phyloP scores from a whole-genome alignment of 2,113 vertebrate species.

The Furnarius figulus region DNA sequence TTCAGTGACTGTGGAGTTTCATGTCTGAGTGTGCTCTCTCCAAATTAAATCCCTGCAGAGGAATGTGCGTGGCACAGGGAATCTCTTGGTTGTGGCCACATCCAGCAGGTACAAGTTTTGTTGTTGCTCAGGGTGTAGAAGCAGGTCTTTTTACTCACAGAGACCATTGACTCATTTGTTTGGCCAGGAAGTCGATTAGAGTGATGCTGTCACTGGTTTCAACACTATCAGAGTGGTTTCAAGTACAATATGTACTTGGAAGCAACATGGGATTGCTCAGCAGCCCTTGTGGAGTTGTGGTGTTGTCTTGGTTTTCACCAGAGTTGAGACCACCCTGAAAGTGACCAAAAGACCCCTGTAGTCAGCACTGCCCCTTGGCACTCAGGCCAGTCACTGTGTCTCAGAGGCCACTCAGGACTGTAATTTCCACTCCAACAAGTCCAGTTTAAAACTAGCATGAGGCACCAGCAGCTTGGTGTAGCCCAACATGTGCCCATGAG shows the following conservation, averaged over 20 bases:
- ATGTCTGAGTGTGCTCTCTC: neutral
- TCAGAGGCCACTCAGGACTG: neutral
- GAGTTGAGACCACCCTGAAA: neutral
- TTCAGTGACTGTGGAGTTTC: neutral
- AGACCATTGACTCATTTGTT: neutral
- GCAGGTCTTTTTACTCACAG: neutral
- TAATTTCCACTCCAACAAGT: neutral
- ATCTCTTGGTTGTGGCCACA: rapidly evolving
- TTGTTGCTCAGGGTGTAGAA: neutral
- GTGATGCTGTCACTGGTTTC: neutral
- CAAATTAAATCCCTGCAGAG: neutral
- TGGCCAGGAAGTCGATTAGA: neutral
- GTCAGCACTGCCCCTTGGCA: neutral
- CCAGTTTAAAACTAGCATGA: neutral
- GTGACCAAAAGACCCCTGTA: neutral
- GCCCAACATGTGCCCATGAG: neutral
- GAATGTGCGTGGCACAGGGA: neutral
- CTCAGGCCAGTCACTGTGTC: neutral
- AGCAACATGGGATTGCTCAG: neutral
- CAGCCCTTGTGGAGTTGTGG: neutral
- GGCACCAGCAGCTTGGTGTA: neutral
- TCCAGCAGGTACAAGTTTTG: neutral
- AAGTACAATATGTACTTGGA: neutral
- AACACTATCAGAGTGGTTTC: neutral
- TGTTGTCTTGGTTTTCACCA: neutral